phyloP scores from a whole-genome alignment of 2,113 vertebrate genomes.

The Octodon degus region DNA sequence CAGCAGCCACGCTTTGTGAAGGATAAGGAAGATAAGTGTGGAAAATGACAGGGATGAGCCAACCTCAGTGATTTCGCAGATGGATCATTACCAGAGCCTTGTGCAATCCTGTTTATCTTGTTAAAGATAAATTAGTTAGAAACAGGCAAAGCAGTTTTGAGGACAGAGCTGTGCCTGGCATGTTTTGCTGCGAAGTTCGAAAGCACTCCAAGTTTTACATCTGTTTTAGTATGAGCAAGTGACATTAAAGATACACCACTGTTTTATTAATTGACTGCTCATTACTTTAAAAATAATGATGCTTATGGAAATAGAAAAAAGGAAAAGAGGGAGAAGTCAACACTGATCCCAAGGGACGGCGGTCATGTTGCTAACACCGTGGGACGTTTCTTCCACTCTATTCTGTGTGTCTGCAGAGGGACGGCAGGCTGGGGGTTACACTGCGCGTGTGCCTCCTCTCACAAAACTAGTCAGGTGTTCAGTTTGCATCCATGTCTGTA shows the following conservation, averaged over 20 bases:
- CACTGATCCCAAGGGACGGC: neutral
- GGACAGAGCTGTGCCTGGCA: slow-evolving; percentile 48
- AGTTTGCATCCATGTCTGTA: neutral
- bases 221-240: neutral
- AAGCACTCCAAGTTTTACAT: neutral
- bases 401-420: neutral
- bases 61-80: slow-evolving; percentile 61
- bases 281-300: neutral
- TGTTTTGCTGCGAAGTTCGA: slow-evolving; percentile 37
- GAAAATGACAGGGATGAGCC: slow-evolving; percentile 70
- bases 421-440: neutral
- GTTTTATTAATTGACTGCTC: neutral
- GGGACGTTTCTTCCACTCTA: neutral
- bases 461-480: neutral
- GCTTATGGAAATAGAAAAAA: neutral
- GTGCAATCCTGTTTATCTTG: slow-evolving; percentile 56
- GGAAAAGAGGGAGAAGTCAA: neutral
- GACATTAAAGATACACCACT: neutral
- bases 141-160: slow-evolving; percentile 47
- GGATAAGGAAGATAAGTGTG: slow-evolving; percentile 65
- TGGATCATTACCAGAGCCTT: slow-evolving; percentile 36
- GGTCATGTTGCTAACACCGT: neutral
- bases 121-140: slow-evolving; percentile 68
- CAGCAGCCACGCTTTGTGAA: slow-evolving; percentile 35
- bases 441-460: neutral